Evolutionary conservation across 2,888 invertebrate species (phyloP).

Genomic region (Agrochola circellaris): DNA sequence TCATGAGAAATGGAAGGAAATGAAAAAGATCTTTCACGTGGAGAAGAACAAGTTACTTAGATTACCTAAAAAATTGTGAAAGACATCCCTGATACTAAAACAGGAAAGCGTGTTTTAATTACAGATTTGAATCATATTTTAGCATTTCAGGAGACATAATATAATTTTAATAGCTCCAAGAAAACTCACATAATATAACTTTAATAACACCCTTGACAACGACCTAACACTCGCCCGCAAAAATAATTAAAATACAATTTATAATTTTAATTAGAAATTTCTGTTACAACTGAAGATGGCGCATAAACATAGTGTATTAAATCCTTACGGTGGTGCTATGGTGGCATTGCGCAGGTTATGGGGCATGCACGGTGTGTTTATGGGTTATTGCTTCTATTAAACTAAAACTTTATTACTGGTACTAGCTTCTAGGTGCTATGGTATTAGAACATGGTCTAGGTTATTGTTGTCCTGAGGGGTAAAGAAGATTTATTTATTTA

Average conservation of each 20-base stretch:
- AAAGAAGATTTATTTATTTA: not conserved
- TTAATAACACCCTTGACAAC: not conserved
- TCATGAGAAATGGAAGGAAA: not conserved
- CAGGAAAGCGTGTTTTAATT: not conserved
- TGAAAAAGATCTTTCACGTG: too few species aligned
- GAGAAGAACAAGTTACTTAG: too few species aligned
- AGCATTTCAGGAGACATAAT: not conserved
- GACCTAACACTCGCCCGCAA: not conserved
- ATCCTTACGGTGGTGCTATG: slow-evolving; percentile 13
- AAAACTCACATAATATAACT: not conserved
- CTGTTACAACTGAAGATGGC: slow-evolving; percentile 10
- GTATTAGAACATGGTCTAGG: slow-evolving; percentile 25
- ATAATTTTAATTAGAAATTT: slow-evolving; percentile 31
- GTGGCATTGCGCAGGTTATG: slow-evolving; percentile 32
- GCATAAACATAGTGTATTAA: slow-evolving; percentile 38
- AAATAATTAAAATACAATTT: slow-evolving; percentile 39
- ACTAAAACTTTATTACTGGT: slow-evolving; percentile 31
- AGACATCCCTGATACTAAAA: not conserved
- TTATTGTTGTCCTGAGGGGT: not conserved
- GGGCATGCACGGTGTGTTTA: slow-evolving; percentile 30
- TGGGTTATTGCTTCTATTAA: slow-evolving; percentile 50
- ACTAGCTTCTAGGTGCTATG: slow-evolving; percentile 23
- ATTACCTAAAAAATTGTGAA: not conserved
- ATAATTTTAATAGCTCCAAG: not conserved
- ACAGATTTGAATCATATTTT: not conserved